A percentile compares a stretch with the other conserved stretches of the same genome.
phyloP scores from a whole-genome alignment of 2,797 vertebrate genomes.

The Bovichtus variegatus region DNA sequence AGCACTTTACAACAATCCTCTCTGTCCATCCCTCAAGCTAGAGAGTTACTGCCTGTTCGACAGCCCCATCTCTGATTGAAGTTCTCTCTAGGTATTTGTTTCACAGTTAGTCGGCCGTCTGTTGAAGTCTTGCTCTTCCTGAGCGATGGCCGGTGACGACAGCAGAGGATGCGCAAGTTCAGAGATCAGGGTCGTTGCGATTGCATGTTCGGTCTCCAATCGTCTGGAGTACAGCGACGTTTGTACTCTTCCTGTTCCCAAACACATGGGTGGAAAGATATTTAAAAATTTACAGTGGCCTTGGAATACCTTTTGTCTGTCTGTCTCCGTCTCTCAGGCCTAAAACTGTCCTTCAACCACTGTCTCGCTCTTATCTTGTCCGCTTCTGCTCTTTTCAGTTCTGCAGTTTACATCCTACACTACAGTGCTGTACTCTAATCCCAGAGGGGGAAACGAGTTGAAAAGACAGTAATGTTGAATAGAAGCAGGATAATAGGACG shows the following conservation, averaged over 20 bases:
- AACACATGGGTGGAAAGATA: constrained; percentile 56
- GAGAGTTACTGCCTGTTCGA: constrained; percentile 48
- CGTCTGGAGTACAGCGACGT: constrained; percentile 59
- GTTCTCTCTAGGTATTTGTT: constrained; percentile 52
- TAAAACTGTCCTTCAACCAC: constrained; percentile 1
- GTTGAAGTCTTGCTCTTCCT: constrained; percentile 58
- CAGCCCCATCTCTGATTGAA: constrained; percentile 22
- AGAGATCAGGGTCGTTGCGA: constrained; percentile 69
- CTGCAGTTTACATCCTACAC: background rate
- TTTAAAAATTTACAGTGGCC: constrained; percentile 50
- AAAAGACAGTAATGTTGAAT: constrained; percentile 10
- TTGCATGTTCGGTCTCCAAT: constrained; percentile 51
- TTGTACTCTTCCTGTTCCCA: constrained; percentile 73
- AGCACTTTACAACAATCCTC: constrained; percentile 56
- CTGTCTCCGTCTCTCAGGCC: background rate
- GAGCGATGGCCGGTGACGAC: constrained; percentile 48
- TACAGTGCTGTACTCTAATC: background rate
- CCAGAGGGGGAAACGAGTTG: background rate
- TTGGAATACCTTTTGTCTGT: constrained; percentile 34
- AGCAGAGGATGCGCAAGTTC: constrained; percentile 66
- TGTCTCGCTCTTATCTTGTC: background rate
- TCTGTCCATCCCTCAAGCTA: constrained; percentile 27
- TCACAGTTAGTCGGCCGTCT: constrained; percentile 31
- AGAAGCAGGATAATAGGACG: constrained; percentile 9
- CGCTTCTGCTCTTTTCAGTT: background rate